Base-by-base conservation (phyloP, 2,797 vertebrate genomes). In the Ptychobarbus kaznakovi region DNA sequence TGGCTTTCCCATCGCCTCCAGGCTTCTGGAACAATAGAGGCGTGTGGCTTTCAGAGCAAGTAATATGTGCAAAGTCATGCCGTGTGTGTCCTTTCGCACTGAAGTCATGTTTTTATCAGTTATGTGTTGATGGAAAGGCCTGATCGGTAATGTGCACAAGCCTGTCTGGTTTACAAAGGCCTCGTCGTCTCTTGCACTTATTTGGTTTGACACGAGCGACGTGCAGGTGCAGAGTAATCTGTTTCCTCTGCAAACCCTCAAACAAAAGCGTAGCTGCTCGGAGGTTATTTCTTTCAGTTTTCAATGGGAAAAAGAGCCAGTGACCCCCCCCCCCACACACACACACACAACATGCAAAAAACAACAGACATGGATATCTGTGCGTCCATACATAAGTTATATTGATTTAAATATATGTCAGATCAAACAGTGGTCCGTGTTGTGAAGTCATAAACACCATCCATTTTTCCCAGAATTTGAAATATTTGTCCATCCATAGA, bases 1-100 rank as follows among this genome's bases (percentile, higher is more conserved):
- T 88, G 79, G 81, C 49, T 83, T 87, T 87, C 58, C 66, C 88
- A 86, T 88, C 87, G 84, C 83, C 70, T 85, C 82, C 83, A 74
- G 12, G 38, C 72, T 38, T 65, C 38, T 32, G 15, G 12, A 61
- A 84, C 58, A 80, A 61, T 80, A 53, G 25, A 68, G 51, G 22
- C 22, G 3, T 20, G 11, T 42, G 58, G 38, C 38, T 72, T 38
- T 74, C 35, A 46, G 13, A 81, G 61, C 32, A 4, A 40, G 56
- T 80, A 6, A 32, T 72, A 38, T 81, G 38, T 81, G 20, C 13
- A 61, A 16, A 70, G 16, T 70, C 49, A 42, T 65, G 73, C 73
- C 28, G 32, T 53, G 61, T 61, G 58, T 69, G 58, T 84, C 49
- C 22, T 53, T 68, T 42, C 22, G 3, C 74, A 42, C 9, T 56